Conservation (phyloP, 2,113 vertebrate genomes). For the Asarcornis scutulata region DNA sequence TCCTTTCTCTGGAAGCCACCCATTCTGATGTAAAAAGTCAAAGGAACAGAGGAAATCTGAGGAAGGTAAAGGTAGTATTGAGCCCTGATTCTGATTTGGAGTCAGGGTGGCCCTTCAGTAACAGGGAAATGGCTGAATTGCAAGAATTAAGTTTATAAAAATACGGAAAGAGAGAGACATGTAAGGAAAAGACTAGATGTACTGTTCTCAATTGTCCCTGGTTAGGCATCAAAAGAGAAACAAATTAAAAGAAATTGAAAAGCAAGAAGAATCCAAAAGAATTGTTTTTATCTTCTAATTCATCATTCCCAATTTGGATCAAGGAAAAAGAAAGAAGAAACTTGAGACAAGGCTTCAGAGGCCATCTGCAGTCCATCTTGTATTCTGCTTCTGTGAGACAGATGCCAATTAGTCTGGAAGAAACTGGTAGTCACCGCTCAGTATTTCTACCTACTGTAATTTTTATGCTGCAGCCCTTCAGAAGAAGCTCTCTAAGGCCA, state of each 20-base stretch:
- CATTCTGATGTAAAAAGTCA: neutral
- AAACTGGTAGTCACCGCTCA: neutral
- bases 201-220: constrained; percentile 59
- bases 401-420: constrained; percentile 52
- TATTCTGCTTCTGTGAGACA: constrained; percentile 53
- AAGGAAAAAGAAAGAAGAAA: constrained; percentile 48
- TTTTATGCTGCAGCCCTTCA: neutral
- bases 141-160: constrained; percentile 59
- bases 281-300: constrained; percentile 60
- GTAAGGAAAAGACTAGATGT: constrained; percentile 27
- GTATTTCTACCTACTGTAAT: neutral
- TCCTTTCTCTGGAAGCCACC: neutral
- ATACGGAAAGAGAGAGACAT: constrained; percentile 6
- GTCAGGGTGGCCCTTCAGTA: constrained; percentile 42
- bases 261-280: constrained; percentile 32
- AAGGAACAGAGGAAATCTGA: constrained; percentile 38
- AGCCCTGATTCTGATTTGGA: constrained; percentile 32
- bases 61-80: constrained; percentile 60
- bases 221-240: constrained; percentile 60
- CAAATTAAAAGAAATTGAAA: constrained; percentile 65
- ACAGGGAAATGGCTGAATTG: constrained; percentile 36
- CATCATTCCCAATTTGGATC: constrained; percentile 57
- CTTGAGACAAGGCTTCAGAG: constrained; percentile 58
- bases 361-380: constrained; percentile 63
- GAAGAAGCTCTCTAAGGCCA: neutral